A percentile compares a stretch with the other conserved stretches of the same genome.
Evolutionary conservation across 2,888 invertebrate genomes (phyloP).

Genomic region (Acanthoscelides obtectus): DNA sequence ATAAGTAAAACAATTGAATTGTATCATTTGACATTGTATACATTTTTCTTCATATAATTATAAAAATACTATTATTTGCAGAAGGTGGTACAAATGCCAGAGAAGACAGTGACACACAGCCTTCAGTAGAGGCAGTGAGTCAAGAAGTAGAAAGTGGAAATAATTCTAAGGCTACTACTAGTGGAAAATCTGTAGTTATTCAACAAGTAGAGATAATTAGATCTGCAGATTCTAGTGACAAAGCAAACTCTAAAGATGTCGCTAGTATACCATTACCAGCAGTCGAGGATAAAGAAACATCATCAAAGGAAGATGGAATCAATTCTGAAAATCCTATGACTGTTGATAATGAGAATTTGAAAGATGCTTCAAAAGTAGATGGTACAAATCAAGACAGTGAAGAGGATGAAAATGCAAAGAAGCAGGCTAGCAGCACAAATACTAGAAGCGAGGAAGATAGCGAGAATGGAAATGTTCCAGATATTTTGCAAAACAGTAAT

Average conservation of each 20-base stretch:
- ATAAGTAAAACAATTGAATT: no score
- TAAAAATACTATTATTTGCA: background rate
- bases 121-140: background rate
- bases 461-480: background rate
- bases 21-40: no score
- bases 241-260: background rate
- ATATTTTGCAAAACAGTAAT: no score
- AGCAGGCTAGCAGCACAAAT: background rate
- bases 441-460: background rate
- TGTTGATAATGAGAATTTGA: background rate
- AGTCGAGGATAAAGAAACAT: background rate
- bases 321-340: background rate
- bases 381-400: background rate
- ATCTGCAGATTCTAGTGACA: background rate
- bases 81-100: background rate
- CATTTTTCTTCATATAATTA: no score
- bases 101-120: background rate
- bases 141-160: background rate
- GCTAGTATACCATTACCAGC: background rate
- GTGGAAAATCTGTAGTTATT: slow-evolving; percentile 1
- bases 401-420: background rate
- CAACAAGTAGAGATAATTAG: slow-evolving; percentile 3
- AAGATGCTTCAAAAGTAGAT: background rate
- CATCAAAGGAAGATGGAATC: background rate
- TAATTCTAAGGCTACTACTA: background rate